Base-by-base conservation (phyloP, 2,797 vertebrate genomes). In the Knipowitschia caucasica region DNA sequence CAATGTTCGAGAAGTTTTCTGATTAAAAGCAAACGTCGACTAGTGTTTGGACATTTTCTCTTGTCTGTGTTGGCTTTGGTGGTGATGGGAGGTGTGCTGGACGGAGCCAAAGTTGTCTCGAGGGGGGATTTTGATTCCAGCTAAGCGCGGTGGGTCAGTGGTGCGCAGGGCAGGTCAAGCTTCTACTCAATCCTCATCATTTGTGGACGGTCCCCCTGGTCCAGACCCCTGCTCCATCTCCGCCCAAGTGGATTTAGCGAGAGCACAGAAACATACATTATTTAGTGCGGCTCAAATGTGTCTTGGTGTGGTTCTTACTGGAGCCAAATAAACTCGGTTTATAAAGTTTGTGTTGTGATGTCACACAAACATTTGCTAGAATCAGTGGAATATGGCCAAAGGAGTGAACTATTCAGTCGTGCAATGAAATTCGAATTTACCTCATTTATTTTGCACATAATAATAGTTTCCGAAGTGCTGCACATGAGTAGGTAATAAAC, bases 121-220 rank as follows among this genome's bases (percentile, higher is more conserved):
- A 44, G 78, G 82, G 84, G 78, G 63, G 78, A 78, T 67, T 82
- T 68, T 80, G 71, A 71, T 86, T 77, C 65, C 75, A 72, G 71
- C 71, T 77, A 71, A 64, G 71, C 42, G 71, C 56, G 56, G 29
- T 43, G 75, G 81, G 79, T 86, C 83, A 74, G 8, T 38, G 58
- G 56, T 54, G 27, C 64, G 64, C 78, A 64, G 62, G 65, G 71
- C 66, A 74, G 77, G 74, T 84, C 80, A 80, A 72, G 69, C 71
- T 72, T 79, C 76, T 60, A 71, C 55, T 72, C 69, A 51, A 73
- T 78, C 67, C 56, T 70, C 64, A 56, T 63, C 63, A 53, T 69
- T 73, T 70, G 51, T 62, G 42, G 45, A 45, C 45, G 50, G 30
- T 42, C 61, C 69, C 62, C 43, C 12, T 25, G 35, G 57, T 52